These are phyloP conservation scores for Selene dorsalis DNA, from an alignment of 2,797 vertebrate genomes.

Conservation along the genomic window DNA sequence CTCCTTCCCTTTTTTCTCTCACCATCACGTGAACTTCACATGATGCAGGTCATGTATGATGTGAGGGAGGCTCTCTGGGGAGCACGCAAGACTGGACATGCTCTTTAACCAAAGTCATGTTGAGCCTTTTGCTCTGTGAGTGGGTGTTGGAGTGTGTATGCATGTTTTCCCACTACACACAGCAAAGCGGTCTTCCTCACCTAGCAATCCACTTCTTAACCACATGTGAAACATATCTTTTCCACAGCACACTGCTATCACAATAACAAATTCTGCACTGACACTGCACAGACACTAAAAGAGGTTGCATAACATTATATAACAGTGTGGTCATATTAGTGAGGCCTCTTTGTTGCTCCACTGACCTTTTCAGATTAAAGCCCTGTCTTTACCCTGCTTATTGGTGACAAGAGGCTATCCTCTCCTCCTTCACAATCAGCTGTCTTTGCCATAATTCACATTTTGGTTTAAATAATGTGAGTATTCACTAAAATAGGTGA, in stretches of 20 bases:
- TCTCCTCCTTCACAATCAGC: constrained; percentile 1
- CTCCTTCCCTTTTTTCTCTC: constrained; percentile 21
- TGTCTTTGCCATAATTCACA: constrained; percentile 2
- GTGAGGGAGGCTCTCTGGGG: constrained; percentile 44
- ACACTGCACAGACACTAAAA: constrained; percentile 38
- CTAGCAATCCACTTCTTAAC: constrained; percentile 1
- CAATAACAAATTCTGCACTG: constrained; percentile 45
- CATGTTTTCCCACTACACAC: background rate
- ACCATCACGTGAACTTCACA: constrained; percentile 49
- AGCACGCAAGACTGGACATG: constrained; percentile 53
- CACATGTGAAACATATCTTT: constrained; percentile 40
- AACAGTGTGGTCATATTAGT: constrained; percentile 59
- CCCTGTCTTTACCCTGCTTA: constrained; percentile 35
- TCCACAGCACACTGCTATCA: constrained; percentile 1
- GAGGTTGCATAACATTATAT: constrained; percentile 68
- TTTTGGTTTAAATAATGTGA: constrained; percentile 10
- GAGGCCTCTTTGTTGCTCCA: constrained; percentile 49
- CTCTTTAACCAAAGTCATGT: constrained; percentile 30
- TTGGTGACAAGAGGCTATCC: constrained; percentile 16
- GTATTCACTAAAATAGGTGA: background rate
- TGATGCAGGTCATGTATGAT: constrained; percentile 68
- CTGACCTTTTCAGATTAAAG: constrained; percentile 65
- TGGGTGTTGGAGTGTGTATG: background rate
- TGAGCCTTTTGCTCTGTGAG: constrained; percentile 1
- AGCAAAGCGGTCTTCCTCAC: constrained; percentile 25